Evolutionary conservation across 2,113 vertebrate species (phyloP), one percentile per base, ranked within the genome.

Genomic region (Crotalus horridus): DNA sequence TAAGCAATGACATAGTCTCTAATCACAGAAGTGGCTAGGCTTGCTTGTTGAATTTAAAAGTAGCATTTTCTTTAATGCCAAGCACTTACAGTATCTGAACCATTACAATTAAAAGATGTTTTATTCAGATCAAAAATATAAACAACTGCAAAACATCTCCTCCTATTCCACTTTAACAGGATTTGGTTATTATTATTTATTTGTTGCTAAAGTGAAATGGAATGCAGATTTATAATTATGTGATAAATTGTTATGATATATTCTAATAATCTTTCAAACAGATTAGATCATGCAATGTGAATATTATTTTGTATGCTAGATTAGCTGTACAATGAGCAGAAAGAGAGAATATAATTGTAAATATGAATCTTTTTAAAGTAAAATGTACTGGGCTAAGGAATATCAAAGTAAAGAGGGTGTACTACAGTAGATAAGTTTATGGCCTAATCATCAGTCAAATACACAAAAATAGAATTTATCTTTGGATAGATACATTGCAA

Each of bases 181-280:
- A 56, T 33, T 20, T 88, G 43, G n/a, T 33, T 69, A 33, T 69
- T 69, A n/a, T 13, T 69, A 15, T 69, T n/a, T 69, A 13, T 69
- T 69, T 86, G 2, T 12, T 3, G 12, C 48, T 33, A 93, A 93
- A 33, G 91, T 64, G 43, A 55, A 87, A 92, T 91, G 56, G 86
- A 94, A 95, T 59, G 3, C 2, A 61, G 51, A 13, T 43, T 87
- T 26, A 8, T 94, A 81, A 24, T 95, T 96, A 87, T n/a, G 26
- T 29, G 48, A 51, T 53, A 53, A 29, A 87, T 11, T 53, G 10
- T 17, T 53, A 51, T 15, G 23, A 13, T 53, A 87, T 53, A n/a
- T 53, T 29, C 4, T 43, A 94, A 3, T 58, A 94, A 92, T 88
- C 85, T 81, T 89, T 43, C 93, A 95, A 90, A 26, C 56, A 94